Evolutionary conservation across 2,888 invertebrate genomes (phyloP), one percentile per base, ranked within the genome.

Genomic region (Palloptera scutellata): DNA sequence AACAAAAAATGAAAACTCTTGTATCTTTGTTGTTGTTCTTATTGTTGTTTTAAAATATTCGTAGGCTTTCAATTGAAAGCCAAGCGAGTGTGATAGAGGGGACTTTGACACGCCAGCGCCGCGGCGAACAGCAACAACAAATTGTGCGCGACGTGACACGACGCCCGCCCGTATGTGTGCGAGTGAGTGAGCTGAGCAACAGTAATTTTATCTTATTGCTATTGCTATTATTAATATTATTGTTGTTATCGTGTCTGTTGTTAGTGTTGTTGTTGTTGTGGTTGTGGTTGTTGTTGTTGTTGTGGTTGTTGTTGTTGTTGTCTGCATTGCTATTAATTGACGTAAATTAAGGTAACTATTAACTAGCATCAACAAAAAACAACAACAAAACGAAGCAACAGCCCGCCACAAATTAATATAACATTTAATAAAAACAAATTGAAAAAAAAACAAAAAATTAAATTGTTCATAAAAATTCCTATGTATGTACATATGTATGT

Each of bases 291-390:
- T 13, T 20, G 42, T 20, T 54, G 42, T 58, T 64, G 51, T 52
- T 30, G 9, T n/a, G 45, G 55, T 48, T 54, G 43, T 10, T 13
- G 48, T 59, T 57, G 54, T 64, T 54, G 43, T 59, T 52, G 76
- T 75, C 76, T 75, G 78, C 77, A 77, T 30, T 76, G 75, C 78
- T 75, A 79, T 83, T 83, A 83, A 84, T 83, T 83, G 84, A 83
- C 79, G 78, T 83, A 83, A 83, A 83, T 83, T 83, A 83, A 84
- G 84, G 84, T 83, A 80, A 76, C 77, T 78, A 79, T 79, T 79
- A 77, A 78, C 77, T 77, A 74, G 77, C 77, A 77, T 67, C 45
- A 60, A 43, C 64, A 64, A 64, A 58, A 58, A 40, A 41, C 17
- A 59, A 42, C 48, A 10, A 48, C 48, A 30, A 30, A 30, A 30